Evolutionary conservation across 2,113 vertebrate species (phyloP), one percentile per base, ranked within the genome.

Genomic region (Cygnus buccinator): DNA sequence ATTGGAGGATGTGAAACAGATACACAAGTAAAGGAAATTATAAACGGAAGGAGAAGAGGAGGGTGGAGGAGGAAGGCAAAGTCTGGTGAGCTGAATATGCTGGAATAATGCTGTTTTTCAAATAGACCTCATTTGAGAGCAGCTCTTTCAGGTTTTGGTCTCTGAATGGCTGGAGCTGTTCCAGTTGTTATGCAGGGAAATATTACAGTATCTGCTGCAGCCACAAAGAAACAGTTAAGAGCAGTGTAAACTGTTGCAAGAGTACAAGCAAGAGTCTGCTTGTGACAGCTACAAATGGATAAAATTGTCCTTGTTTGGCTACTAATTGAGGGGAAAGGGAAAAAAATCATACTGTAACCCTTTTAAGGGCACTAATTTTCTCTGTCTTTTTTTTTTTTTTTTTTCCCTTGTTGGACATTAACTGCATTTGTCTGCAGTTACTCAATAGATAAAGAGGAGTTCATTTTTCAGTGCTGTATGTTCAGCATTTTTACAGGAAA

Each of bases 161-260:
- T 84, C 52, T 94, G 89, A 97, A 96, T 94, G 87, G 93, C 91
- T 96, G 94, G 91, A 95, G 73, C 68, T 14, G 70, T 94, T 94
- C 89, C 95, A 94, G 63, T 78, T 59, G 46, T 92, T 95, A 68
- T 9, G 25, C 55, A 68, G 87, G 87, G 66, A 85, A 43, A 55
- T 88, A 70, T 16, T 88, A 84, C 90, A 90, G 77, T 95, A 84
- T 94, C 90, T 96, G 84, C 89, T 77, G 71, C 82, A 80, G 70
- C 84, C 94, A 91, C 94, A 94, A 87, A 86, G 75, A 80, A 67
- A 85, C 84, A 75, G 90, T 83, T 88, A 88, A 94, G 61, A 3
- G 0, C n/a, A 63, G 26, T 66, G 76, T 92, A 75, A 96, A 89
- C 87, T 87, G 66, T 57, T 78, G 79, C 57, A 61, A 65, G 67